These are phyloP conservation scores for Pollicipes pollicipes DNA, from an alignment of 1,140 invertebrate genomes.

Conservation along the genomic window DNA sequence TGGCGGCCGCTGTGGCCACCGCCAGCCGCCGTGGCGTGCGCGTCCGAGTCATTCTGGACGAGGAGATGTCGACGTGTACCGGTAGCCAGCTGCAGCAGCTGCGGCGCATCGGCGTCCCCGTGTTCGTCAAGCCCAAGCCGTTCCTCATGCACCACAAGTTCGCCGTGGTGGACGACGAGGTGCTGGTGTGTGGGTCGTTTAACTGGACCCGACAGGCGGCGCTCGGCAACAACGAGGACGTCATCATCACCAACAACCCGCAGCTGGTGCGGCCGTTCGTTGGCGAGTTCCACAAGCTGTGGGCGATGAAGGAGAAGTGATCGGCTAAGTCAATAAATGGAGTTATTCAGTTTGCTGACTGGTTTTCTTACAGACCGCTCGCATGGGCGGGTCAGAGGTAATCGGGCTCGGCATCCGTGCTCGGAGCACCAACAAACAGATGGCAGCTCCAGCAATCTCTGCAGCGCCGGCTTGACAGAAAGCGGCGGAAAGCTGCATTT, in stretches of 20 bases:
- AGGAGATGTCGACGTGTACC: constrained; percentile 35
- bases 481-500: no score
- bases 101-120: constrained; percentile 33
- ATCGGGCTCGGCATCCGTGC: no score
- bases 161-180: constrained; percentile 41
- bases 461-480: no score
- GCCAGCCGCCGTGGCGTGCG: constrained; percentile 30
- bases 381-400: no score
- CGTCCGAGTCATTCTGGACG: constrained; percentile 45
- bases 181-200: constrained; percentile 48
- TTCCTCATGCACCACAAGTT: constrained; percentile 63
- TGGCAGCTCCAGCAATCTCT: no score
- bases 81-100: constrained; percentile 39
- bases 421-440: no score
- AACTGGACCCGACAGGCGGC: constrained; percentile 57
- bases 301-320: no score
- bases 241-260: constrained; percentile 29
- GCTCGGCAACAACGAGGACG: constrained; percentile 41
- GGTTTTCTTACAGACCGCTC: no score
- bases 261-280: constrained; percentile 24
- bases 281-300: constrained; percentile 30
- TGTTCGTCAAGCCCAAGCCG: constrained; percentile 25
- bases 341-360: no score
- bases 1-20: constrained; percentile 37
- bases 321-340: no score